Evolutionary conservation across 2,113 vertebrate species (phyloP).

Genomic region (Nettapus auritus): DNA sequence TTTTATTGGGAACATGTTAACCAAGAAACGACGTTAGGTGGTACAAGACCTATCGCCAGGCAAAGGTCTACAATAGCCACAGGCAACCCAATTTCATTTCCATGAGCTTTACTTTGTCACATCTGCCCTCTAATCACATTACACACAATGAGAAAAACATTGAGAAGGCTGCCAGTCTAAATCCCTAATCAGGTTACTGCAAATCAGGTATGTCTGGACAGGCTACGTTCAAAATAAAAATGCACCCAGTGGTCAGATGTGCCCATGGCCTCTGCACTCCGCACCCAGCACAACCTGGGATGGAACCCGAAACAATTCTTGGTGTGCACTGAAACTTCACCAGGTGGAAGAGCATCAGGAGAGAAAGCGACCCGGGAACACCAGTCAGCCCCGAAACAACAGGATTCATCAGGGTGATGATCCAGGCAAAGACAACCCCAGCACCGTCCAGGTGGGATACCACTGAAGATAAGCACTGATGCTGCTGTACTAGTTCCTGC

Average conservation of each 20-base stretch:
- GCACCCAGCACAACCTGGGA: background rate
- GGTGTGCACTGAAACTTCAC: background rate
- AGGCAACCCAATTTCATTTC: constrained; percentile 32
- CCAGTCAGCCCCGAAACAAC: background rate
- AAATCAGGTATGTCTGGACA: constrained; percentile 50
- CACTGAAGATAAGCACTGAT: background rate
- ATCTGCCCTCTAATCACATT: constrained; percentile 40
- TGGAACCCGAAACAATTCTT: background rate
- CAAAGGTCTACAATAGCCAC: constrained; percentile 68
- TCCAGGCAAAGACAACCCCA: background rate
- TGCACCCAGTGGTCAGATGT: background rate
- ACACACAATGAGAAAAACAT: background rate
- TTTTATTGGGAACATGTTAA: constrained; percentile 62
- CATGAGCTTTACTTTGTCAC: background rate
- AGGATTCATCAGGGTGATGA: background rate
- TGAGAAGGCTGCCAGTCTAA: constrained; percentile 20
- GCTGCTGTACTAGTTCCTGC: background rate
- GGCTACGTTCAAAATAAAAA: background rate
- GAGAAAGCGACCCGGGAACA: background rate
- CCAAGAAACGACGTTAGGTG: constrained; percentile 44
- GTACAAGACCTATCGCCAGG: background rate
- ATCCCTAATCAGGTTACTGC: constrained; percentile 46
- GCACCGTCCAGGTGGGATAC: background rate
- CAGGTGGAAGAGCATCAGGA: background rate
- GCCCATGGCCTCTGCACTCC: background rate